Conservation (phyloP, 2,113 vertebrate genomes). For the Ictalurus furcatus region DNA sequence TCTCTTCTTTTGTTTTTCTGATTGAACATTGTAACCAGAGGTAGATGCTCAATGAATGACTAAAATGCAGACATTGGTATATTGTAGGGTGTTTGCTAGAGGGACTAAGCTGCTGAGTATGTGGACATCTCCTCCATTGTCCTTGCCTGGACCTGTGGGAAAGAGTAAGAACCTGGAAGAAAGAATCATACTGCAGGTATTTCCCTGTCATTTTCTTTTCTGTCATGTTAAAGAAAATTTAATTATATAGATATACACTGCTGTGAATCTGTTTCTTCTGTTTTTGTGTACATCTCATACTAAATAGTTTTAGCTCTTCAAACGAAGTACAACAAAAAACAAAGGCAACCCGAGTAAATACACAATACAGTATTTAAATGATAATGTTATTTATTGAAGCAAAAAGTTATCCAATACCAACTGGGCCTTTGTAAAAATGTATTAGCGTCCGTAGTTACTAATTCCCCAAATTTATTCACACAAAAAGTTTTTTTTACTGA, state of each 20-base stretch:
- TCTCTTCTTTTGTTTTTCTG: neutral
- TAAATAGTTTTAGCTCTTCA: too few relatives aligned
- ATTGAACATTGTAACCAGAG: neutral
- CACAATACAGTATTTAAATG: too few relatives aligned
- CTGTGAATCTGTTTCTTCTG: too few relatives aligned
- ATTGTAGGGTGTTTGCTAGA: slow-evolving; percentile 79
- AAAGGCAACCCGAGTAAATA: too few relatives aligned
- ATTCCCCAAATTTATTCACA: too few relatives aligned
- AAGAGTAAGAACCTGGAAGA: slow-evolving; percentile 78
- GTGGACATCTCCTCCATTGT: slow-evolving; percentile 79
- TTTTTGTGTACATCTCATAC: too few relatives aligned
- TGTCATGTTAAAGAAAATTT: neutral
- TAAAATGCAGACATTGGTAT: neutral
- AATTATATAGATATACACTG: neutral
- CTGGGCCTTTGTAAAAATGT: too few relatives aligned
- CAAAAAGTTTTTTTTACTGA: too few relatives aligned
- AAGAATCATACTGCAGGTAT: slow-evolving; percentile 89
- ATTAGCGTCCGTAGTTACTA: too few relatives aligned
- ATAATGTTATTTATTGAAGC: too few relatives aligned
- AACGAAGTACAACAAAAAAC: too few relatives aligned
- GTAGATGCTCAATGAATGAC: neutral
- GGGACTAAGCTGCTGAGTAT: slow-evolving; percentile 87
- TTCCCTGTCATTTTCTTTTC: neutral
- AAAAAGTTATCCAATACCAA: too few relatives aligned
- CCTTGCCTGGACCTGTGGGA: slow-evolving; percentile 59